These are phyloP conservation scores for Varecia variegata DNA, from an alignment of 2,797 vertebrate species.

Conservation along the genomic window DNA sequence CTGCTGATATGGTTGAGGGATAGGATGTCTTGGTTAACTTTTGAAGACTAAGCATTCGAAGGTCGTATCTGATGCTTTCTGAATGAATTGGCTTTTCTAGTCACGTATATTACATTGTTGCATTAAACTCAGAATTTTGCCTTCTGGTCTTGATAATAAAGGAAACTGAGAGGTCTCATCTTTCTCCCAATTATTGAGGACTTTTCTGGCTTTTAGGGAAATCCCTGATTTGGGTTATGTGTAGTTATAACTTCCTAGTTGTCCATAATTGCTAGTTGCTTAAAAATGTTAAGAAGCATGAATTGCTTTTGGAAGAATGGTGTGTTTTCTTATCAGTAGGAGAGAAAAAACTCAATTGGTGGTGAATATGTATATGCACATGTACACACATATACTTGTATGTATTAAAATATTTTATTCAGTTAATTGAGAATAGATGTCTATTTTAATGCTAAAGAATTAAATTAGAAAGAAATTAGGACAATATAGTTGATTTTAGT, in stretches of 20 bases:
- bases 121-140: neutral
- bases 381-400: neutral
- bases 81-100: neutral
- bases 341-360: neutral
- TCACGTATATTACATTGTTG: neutral
- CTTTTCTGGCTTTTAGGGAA: neutral
- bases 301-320: neutral
- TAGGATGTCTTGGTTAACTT: neutral
- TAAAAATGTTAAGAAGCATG: neutral
- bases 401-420: neutral
- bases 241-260: neutral
- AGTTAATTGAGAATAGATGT: neutral
- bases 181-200: neutral
- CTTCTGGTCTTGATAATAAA: neutral
- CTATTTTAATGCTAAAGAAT: neutral
- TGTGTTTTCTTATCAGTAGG: neutral
- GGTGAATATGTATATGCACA: neutral
- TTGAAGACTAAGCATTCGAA: neutral
- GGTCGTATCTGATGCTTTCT: neutral
- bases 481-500: neutral
- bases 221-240: neutral
- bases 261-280: neutral
- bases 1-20: neutral
- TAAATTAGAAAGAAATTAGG: neutral
- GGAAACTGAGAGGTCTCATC: neutral